Conservation (phyloP, 1,140 invertebrate species). For the Formica exsecta region DNA sequence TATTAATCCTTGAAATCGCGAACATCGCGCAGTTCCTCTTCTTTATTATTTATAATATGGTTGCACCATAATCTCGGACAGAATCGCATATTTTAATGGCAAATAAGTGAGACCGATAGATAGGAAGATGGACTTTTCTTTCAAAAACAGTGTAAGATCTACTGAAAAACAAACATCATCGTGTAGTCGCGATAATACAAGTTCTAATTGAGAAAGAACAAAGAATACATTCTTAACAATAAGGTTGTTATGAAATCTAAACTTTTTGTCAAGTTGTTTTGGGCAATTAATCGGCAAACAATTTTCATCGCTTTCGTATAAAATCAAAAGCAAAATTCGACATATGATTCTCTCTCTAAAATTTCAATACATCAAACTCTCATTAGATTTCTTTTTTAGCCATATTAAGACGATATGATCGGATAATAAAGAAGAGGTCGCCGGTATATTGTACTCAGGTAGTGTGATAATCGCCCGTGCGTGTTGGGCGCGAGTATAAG, state of each 20-base stretch:
- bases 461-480: conserved; percentile 56
- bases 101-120: conserved; percentile 9
- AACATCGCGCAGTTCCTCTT: conserved; percentile 64
- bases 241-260: conserved; percentile 1
- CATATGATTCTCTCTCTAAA: background rate
- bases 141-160: background rate
- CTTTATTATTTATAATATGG: conserved; percentile 55
- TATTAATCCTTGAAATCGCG: conserved; percentile 36
- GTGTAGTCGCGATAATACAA: background rate
- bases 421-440: conserved; percentile 62
- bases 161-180: background rate
- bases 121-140: background rate
- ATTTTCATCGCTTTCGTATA: no score
- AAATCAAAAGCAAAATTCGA: background rate
- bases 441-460: conserved; percentile 56
- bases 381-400: background rate
- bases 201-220: background rate
- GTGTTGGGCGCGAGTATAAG: conserved; percentile 40
- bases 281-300: background rate
- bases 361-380: conserved; percentile 12
- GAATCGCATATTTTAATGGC: conserved; percentile 28
- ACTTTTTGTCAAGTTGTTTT: conserved; percentile 19
- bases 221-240: background rate
- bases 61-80: background rate
- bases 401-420: conserved; percentile 18